phyloP scores from a whole-genome alignment of 2,113 vertebrate species.

The Pelodiscus sinensis region DNA sequence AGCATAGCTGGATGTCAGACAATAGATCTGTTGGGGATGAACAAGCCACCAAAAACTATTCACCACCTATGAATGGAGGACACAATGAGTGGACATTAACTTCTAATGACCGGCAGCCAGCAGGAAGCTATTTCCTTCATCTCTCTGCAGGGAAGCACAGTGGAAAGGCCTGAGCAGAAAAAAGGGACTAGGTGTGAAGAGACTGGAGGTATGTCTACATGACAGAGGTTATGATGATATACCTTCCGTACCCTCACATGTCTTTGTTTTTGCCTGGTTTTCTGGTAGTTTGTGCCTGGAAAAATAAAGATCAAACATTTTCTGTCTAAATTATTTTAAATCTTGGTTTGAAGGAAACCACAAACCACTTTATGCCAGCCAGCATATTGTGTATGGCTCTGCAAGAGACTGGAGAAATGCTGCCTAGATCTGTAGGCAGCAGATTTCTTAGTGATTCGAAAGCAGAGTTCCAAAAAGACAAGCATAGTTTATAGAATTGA shows the following conservation, averaged over 20 bases:
- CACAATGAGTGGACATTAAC: not conserved
- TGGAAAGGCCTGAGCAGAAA: not conserved
- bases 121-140: not conserved
- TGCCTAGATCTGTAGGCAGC: accelerated
- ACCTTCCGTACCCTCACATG: not conserved
- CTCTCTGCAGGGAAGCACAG: not conserved
- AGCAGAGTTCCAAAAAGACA: not conserved
- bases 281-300: not conserved
- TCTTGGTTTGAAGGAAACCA: not conserved
- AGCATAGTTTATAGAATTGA: no score
- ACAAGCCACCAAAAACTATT: not conserved
- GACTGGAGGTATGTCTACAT: no score
- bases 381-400: not conserved
- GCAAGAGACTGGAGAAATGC: not conserved
- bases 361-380: not conserved
- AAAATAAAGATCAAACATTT: not conserved
- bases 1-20: not conserved
- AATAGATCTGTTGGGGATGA: not conserved
- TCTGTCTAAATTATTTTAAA: not conserved
- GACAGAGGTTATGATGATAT: not conserved
- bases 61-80: not conserved
- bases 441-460: not conserved
- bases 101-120: not conserved
- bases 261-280: not conserved
- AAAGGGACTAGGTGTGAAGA: not conserved